Evolutionary conservation across 2,113 vertebrate genomes (phyloP).

Genomic region (Girardinichthys multiradiatus): DNA sequence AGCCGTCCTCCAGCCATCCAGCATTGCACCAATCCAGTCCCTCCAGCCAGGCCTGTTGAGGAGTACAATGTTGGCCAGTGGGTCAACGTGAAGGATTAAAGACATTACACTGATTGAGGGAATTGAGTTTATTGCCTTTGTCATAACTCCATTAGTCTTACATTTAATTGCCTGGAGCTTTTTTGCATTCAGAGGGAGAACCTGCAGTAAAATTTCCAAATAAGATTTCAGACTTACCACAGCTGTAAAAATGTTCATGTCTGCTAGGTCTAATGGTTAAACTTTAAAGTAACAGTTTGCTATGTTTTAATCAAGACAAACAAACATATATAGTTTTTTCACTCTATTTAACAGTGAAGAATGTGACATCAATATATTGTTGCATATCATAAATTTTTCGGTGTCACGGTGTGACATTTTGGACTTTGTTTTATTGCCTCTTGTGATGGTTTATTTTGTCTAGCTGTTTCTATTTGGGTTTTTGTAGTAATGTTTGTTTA

Average conservation of each 20-base stretch:
- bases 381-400: no score
- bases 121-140: conserved; percentile 23
- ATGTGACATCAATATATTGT: no score
- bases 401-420: no score
- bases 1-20: conserved; percentile 93
- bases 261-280: not conserved
- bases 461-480: no score
- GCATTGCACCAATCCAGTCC: conserved; percentile 97
- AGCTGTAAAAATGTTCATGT: conserved; percentile 22
- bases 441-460: no score
- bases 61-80: conserved; percentile 27
- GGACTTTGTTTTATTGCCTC: no score
- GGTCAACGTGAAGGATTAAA: conserved; percentile 30
- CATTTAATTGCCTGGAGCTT: conserved; percentile 17
- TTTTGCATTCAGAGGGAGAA: conserved; percentile 2
- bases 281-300: no score
- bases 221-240: conserved; percentile 13
- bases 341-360: no score
- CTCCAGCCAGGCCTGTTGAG: conserved; percentile 86
- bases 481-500: no score
- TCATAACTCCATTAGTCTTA: conserved; percentile 31
- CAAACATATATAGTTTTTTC: no score
- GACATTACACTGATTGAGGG: conserved; percentile 15
- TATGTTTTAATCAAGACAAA: no score
- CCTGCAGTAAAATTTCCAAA: conserved; percentile 4